Conservation (phyloP, 1,140 invertebrate species). For the Eriocheir sinensis region DNA sequence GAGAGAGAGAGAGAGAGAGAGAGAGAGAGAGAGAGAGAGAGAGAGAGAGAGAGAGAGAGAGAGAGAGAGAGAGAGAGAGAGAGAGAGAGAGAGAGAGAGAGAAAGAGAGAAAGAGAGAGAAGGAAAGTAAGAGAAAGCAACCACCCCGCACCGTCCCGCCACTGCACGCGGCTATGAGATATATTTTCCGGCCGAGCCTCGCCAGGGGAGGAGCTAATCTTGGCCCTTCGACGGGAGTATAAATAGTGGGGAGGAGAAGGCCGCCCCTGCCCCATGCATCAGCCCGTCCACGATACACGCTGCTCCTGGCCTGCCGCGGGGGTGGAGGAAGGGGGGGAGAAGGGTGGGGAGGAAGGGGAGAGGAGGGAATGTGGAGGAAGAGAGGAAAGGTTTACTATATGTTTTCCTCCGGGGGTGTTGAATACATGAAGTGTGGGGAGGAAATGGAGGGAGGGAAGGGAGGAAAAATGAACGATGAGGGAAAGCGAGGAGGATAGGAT, state of each 20-base stretch:
- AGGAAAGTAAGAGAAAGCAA: background rate
- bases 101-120: background rate
- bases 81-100: conserved; percentile 22
- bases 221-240: background rate
- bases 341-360: background rate
- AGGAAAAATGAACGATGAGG: background rate
- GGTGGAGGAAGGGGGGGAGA: background rate
- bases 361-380: background rate
- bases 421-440: conserved; percentile 14
- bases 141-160: background rate
- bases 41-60: background rate
- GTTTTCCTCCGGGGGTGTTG: background rate
- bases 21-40: background rate
- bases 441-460: background rate
- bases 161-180: background rate
- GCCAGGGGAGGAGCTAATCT: background rate
- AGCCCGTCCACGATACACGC: conserved; percentile 9
- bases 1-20: background rate
- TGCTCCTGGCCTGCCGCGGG: background rate
- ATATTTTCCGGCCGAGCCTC: background rate
- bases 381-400: background rate
- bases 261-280: background rate
- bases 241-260: background rate
- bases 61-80: conserved; percentile 22
- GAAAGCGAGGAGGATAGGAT: background rate